Conservation (phyloP, 2,113 vertebrate species). For the Lipophrys pholis region DNA sequence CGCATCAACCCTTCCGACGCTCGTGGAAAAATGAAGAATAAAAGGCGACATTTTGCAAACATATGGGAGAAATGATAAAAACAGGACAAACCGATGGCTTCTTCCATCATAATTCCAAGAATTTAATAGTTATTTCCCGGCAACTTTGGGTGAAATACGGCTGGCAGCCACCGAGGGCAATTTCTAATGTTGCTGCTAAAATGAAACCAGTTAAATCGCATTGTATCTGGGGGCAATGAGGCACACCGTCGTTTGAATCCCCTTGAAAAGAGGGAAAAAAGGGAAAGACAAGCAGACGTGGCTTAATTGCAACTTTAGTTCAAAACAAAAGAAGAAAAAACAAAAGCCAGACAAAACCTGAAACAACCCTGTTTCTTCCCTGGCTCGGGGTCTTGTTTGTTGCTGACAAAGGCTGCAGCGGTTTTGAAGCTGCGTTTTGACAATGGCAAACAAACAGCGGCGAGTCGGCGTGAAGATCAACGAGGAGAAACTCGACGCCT, state of each 20-base stretch:
- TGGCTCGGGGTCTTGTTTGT: slow-evolving; percentile 36
- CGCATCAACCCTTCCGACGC: background rate
- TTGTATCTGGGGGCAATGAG: slow-evolving; percentile 9
- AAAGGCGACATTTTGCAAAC: background rate
- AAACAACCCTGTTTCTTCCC: slow-evolving; percentile 1
- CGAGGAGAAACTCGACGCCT: slow-evolving; percentile 5
- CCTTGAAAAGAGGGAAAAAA: slow-evolving; percentile 1
- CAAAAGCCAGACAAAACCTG: background rate
- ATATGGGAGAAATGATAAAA: background rate
- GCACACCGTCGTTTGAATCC: slow-evolving; percentile 40
- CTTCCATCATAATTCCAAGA: background rate
- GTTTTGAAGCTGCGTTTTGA: slow-evolving; percentile 42
- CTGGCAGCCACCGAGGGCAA: background rate
- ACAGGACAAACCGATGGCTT: background rate
- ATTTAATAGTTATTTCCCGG: background rate
- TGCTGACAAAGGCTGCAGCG: slow-evolving; percentile 52
- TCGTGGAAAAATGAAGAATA: background rate
- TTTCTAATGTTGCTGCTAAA: slow-evolving; percentile 32
- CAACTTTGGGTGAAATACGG: background rate
- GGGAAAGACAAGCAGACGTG: slow-evolving; percentile 38
- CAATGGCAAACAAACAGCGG: slow-evolving; percentile 46
- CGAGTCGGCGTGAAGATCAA: slow-evolving; percentile 14
- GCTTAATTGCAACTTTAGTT: slow-evolving; percentile 56
- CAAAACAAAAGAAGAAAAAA: slow-evolving; percentile 13
- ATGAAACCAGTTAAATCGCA: slow-evolving; percentile 29